Conservation (phyloP, 2,888 invertebrate genomes). For the Quadroppia sp. region DNA sequence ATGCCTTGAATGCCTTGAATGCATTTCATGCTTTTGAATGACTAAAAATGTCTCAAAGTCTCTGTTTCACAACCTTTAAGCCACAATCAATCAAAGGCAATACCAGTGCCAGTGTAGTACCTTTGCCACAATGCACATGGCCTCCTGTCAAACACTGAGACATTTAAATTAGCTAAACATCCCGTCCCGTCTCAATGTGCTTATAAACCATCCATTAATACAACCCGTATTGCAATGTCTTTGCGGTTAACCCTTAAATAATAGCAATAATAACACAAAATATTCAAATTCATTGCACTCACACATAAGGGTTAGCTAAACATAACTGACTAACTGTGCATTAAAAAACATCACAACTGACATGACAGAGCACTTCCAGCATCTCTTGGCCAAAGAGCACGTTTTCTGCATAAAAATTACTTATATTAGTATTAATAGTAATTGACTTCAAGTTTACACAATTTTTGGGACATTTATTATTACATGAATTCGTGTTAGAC, state of each 20-base stretch:
- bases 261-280: slow-evolving; percentile 10
- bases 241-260: slow-evolving; percentile 34
- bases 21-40: background rate
- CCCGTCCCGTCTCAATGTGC: slow-evolving; percentile 3
- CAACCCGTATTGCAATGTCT: slow-evolving; percentile 25
- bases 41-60: slow-evolving; percentile 37
- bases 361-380: background rate
- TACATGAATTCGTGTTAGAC: too few species aligned
- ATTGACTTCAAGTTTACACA: too few species aligned
- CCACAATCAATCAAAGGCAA: slow-evolving; percentile 30
- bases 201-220: slow-evolving; percentile 23
- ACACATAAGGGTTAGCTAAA: background rate
- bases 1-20: slow-evolving; percentile 18
- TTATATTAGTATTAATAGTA: too few species aligned
- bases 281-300: background rate
- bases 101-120: background rate
- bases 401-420: slow-evolving; percentile 10
- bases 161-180: slow-evolving; percentile 38
- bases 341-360: background rate
- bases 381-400: slow-evolving; percentile 3
- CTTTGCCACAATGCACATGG: slow-evolving; percentile 36
- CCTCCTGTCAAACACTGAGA: slow-evolving; percentile 28
- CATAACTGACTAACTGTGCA: background rate
- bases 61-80: slow-evolving; percentile 33
- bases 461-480: too few species aligned